Percentiles rank a stretch among this genome's conserved stretches.
Conservation (phyloP, 2,797 vertebrate genomes). For the Thunnus albacares region DNA sequence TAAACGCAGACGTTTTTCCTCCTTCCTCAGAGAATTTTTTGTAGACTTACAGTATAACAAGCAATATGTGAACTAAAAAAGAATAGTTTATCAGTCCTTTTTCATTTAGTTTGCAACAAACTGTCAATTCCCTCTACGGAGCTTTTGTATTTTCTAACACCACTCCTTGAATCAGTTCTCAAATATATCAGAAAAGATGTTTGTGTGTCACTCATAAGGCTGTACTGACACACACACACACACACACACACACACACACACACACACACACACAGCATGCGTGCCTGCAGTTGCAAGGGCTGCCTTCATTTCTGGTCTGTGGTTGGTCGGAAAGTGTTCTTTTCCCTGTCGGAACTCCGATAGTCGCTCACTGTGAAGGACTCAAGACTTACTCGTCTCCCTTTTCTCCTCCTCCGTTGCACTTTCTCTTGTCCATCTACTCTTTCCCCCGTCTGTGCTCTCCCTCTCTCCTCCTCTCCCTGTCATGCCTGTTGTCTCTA, state of each 20-base stretch:
- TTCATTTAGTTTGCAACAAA: slow-evolving; percentile 28
- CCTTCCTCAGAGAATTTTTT: slow-evolving; percentile 13
- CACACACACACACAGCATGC: slow-evolving; percentile 27
- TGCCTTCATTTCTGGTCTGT: slow-evolving; percentile 51
- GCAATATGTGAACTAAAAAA: slow-evolving; percentile 21
- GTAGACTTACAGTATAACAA: slow-evolving; percentile 18
- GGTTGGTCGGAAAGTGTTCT: slow-evolving; percentile 59
- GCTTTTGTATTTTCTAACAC: not conserved
- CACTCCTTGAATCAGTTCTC: slow-evolving; percentile 13
- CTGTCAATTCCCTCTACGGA: slow-evolving; percentile 1
- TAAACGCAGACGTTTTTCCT: slow-evolving; percentile 30
- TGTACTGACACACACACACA: slow-evolving; percentile 36
- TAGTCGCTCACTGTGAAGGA: slow-evolving; percentile 56
- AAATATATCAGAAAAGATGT: slow-evolving; percentile 37
- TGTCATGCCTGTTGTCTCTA: slow-evolving; percentile 73
- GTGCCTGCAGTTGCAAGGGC: slow-evolving; percentile 39
- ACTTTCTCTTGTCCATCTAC: slow-evolving; percentile 53
- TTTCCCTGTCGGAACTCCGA: slow-evolving; percentile 63
- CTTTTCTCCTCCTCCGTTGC: slow-evolving; percentile 38
- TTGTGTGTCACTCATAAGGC: slow-evolving; percentile 42
- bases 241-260: slow-evolving; percentile 31
- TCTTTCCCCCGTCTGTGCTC: not conserved
- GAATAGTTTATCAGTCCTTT: slow-evolving; percentile 21
- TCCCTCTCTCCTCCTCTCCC: slow-evolving; percentile 8
- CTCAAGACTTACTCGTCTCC: slow-evolving; percentile 42